Evolutionary conservation across 2,113 vertebrate genomes (phyloP).

Genomic region (Ivindomyrus marchei): DNA sequence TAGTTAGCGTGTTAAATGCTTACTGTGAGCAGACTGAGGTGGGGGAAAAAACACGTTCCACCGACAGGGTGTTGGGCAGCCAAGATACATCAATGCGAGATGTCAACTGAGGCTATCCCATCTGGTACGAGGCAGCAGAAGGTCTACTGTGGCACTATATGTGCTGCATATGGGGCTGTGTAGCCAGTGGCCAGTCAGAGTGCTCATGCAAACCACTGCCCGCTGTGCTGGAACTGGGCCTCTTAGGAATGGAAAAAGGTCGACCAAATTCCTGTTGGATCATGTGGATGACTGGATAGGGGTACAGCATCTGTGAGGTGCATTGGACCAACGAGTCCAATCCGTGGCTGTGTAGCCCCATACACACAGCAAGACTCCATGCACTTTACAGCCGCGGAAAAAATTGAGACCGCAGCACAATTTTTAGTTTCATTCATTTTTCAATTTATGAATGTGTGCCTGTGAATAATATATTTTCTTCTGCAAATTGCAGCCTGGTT

Average conservation of each 20-base stretch:
- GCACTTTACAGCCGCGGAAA: neutral
- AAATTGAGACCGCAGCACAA: no score
- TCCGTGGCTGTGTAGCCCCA: neutral
- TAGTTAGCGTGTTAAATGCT: neutral
- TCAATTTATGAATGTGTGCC: no score
- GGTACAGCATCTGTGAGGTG: neutral
- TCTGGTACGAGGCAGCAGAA: neutral
- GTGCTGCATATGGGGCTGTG: neutral
- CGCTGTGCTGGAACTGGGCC: neutral
- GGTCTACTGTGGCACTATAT: neutral
- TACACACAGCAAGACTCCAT: neutral
- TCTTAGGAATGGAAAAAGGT: neutral
- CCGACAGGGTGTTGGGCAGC: neutral
- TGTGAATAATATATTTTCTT: no score
- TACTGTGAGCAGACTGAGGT: neutral
- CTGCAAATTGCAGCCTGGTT: no score
- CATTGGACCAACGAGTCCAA: neutral
- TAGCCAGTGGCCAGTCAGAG: neutral
- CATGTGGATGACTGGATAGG: neutral
- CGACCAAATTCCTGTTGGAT: neutral
- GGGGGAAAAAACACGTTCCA: neutral
- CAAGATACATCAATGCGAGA: neutral
- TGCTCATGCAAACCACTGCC: neutral
- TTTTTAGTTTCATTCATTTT: no score
- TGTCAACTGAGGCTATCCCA: neutral